phyloP scores from a whole-genome alignment of 2,888 invertebrate species.

The Agonopterix alstromeriana region DNA sequence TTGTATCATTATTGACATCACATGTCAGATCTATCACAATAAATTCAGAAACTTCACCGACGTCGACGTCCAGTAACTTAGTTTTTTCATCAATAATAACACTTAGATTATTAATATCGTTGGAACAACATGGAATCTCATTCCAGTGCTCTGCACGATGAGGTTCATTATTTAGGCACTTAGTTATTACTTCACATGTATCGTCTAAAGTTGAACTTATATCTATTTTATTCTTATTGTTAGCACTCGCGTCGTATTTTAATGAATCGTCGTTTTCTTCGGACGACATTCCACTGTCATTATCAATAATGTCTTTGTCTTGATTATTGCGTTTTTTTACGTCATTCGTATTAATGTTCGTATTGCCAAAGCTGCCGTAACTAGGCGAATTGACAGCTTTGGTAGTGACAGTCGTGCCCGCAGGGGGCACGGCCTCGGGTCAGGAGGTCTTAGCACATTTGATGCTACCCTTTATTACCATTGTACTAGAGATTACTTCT shows the following conservation, averaged over 20 bases:
- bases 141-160: conserved; percentile 53
- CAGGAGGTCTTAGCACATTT: conserved; percentile 51
- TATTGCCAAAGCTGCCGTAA: conserved; percentile 62
- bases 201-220: conserved; percentile 34
- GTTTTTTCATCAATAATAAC: conserved; percentile 33
- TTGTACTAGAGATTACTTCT: conserved; percentile 45
- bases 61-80: conserved; percentile 17
- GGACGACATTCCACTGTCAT: conserved; percentile 68
- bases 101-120: conserved; percentile 46
- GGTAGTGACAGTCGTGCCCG: conserved; percentile 45
- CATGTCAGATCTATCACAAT: conserved; percentile 68
- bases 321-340: conserved; percentile 21
- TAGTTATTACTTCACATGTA: conserved; percentile 45
- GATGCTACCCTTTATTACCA: conserved; percentile 55
- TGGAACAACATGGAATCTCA: conserved; percentile 70
- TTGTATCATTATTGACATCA: conserved; percentile 44
- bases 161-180: conserved; percentile 67
- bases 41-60: conserved; percentile 40
- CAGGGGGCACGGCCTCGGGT: conserved; percentile 67
- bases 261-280: conserved; percentile 64
- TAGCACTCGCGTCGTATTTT: conserved; percentile 39
- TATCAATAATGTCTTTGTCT: conserved; percentile 19
- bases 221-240: conserved; percentile 32
- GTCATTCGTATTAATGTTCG: conserved; percentile 34
- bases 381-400: conserved; percentile 30